Evolutionary conservation across 2,888 invertebrate species (phyloP), one percentile per base, ranked within the genome.

Genomic region (Torymus texanus): DNA sequence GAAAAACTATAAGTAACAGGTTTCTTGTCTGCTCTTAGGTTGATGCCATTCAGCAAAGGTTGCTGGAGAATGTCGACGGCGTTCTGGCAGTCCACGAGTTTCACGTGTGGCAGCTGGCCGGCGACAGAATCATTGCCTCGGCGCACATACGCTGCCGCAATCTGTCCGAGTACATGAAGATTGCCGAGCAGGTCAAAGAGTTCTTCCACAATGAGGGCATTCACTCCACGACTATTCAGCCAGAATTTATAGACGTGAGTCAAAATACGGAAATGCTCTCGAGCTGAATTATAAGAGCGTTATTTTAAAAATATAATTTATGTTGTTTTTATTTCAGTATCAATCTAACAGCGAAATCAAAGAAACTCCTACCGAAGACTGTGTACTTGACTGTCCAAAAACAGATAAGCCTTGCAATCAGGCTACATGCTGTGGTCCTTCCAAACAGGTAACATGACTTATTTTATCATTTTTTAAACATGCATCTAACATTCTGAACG

Each of bases 121-220:
- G 98, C 0, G 97, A 98, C 91, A 93, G 98, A 84, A 98, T 98
- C 84, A 98, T 99, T 84, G 98, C 98, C 72, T 98, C 98, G 14
- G 98, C 98, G 5, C 98, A 99, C 89, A 97, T 99, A 88, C 94
- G 96, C 85, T 98, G 98, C 92, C 94, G 96, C 85, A 98, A 98
- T 91, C 91, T 98, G 76, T 95, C 96, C 0, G 98, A 98, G 88
- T 99, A 99, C 90, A 98, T 98, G 97, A 95, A 96, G 89, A 96
- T 99, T 83, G 98, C 98, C 0, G 97, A 97, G 88, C 96, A 97
- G 89, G 97, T 98, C 11, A 99, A 98, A 90, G 96, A 97, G 88
- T 97, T 98, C 92, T 98, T 99, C 91, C 99, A 99, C 91, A 97
- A 98, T 88, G 98, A 98, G 91, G 98, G 98, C 70, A 98, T 99